Base-by-base conservation (phyloP, 1,140 invertebrate species). In the Zaprionus davidi region DNA sequence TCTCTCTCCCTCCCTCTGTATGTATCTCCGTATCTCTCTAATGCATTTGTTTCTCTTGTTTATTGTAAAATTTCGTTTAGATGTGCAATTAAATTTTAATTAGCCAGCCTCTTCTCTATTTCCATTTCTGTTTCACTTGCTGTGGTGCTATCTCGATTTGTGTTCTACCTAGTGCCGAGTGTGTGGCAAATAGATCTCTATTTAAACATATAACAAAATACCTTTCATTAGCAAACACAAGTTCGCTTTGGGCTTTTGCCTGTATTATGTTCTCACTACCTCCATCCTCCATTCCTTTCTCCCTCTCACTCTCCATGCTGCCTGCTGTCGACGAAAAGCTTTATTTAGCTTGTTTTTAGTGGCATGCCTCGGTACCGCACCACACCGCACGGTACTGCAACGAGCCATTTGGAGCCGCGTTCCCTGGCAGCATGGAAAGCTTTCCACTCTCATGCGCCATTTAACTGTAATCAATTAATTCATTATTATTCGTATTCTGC, bases 401-500 rank as follows among this genome's bases (percentile, higher is more conserved):
- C 13, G 6, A 5, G 7, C 58, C 20, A 12, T 20, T n/a, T 15
- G 55, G 15, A 41, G 6, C 2, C 26, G 28, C 28, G 36, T 49
- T 38, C 20, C 63, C 46, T 26, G 28, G 20, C 15, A 20, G 31
- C 38, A 2, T 3, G 41, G 41, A 17, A 46, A 46, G 41, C 5
- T 44, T 66, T 56, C 41, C 36, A 28, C 75, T 73, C 41, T 68
- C 56, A 65, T 72, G 62, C 75, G 75, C 69, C 81, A 84, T 90
- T 81, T 90, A 88, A 79, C 85, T 88, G 85, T 84, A 90, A 84
- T 90, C 84, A 88, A 88, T 88, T 88, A 88, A 88, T 84, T 88
- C 76, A 79, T 84, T 84, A 90, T 90, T 88, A 85, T 84, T 90
- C 76, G 83, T 66, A 81, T 84, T 90, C 75, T 83, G 70, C 71